Evolutionary conservation across 2,888 invertebrate genomes (phyloP), one percentile per base, ranked within the genome.

Genomic region (Eulithis testata): DNA sequence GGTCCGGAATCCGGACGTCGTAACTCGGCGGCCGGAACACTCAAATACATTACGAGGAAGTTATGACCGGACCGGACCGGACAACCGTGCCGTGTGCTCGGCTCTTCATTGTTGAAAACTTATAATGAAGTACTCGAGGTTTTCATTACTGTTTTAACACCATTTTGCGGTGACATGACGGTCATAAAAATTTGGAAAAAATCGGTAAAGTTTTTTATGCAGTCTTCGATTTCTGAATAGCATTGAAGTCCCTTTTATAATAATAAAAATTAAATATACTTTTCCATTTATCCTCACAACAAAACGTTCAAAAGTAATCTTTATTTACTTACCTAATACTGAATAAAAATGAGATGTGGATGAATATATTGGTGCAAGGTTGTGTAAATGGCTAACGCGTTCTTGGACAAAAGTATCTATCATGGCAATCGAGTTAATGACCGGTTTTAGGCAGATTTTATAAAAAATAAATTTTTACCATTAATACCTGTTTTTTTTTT

Each of bases 31-130:
- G 49, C 65, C 77, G 80, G 77, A 81, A 81, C 76, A 73, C 69
- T 76, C 75, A 69, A 80, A 81, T 80, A 81, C 77, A 78, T 81
- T 77, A 80, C 71, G 52, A 66, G 60, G 68, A 72, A 69, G 71
- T 73, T 78, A 73, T 73, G 70, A 60, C 63, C 63, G 60, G 63
- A 57, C 63, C 63, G 60, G 63, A 45, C 57, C 63, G 66, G 56
- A 59, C 63, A 37, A 57, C 47, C 56, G 65, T 56, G 51, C 66
- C 62, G 66, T 58, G 60, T 60, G 56, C 55, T 58, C 52, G 52
- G 21, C 49, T 59, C 60, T 60, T 60, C 63, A 66, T 66, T 63
- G 60, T 44, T n/a, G 59, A 11, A 62, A 66, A 66, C 44, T 63
- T 63, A 63, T 63, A 63, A 66, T 63, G 59, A 66, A 66, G 59